phyloP scores from a whole-genome alignment of 2,113 vertebrate genomes.

The Cyrtonyx montezumae region DNA sequence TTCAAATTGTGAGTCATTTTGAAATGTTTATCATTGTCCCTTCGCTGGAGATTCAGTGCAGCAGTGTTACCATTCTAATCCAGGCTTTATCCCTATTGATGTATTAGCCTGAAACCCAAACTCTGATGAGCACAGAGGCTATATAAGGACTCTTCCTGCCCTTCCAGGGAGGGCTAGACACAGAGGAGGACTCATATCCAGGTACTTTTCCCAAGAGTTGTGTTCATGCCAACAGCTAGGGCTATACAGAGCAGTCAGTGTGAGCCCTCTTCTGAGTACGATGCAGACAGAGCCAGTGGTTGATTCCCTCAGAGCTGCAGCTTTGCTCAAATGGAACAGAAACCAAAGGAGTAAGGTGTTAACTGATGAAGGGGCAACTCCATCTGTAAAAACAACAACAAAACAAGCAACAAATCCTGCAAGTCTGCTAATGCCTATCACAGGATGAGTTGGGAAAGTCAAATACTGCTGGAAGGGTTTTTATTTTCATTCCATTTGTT shows the following conservation, averaged over 20 bases:
- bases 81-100: neutral
- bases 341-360: neutral
- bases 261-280: neutral
- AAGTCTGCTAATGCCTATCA: neutral
- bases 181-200: neutral
- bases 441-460: neutral
- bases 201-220: neutral
- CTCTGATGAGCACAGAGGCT: neutral
- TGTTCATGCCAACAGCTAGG: neutral
- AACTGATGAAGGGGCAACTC: neutral
- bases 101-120: neutral
- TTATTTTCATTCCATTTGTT: neutral
- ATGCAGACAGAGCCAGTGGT: neutral
- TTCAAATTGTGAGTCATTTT: neutral
- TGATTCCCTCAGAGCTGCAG: neutral
- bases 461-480: neutral
- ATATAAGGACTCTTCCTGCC: neutral
- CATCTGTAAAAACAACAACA: neutral
- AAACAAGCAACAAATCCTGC: neutral
- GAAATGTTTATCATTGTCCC: neutral
- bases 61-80: neutral
- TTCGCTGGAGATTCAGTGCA: neutral
- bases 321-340: neutral
- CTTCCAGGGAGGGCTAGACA: neutral
- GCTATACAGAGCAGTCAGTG: neutral